These are phyloP conservation scores for Dendrocincla fuliginosa DNA, from an alignment of 2,797 vertebrate genomes.

Conservation along the genomic window DNA sequence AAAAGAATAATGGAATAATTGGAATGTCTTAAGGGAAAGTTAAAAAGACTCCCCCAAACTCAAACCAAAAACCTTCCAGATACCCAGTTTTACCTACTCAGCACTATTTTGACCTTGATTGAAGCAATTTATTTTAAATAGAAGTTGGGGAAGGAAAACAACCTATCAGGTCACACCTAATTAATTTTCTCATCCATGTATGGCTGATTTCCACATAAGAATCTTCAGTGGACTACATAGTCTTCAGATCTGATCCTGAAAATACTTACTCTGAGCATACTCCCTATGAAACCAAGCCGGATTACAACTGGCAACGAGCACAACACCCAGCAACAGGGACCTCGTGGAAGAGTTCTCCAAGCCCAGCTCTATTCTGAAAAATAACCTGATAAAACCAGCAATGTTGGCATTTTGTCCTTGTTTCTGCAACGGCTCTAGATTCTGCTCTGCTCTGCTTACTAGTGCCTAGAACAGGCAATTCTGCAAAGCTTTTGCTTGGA, in stretches of 20 bases:
- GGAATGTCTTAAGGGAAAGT: constrained; percentile 44
- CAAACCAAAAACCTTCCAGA: neutral
- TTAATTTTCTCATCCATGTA: constrained; percentile 2
- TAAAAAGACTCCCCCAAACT: neutral
- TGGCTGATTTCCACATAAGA: constrained; percentile 32
- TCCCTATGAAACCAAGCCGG: neutral
- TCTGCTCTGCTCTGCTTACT: neutral
- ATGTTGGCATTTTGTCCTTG: neutral
- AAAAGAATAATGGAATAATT: constrained; percentile 65
- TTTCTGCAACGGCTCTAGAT: neutral
- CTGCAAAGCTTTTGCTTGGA: neutral
- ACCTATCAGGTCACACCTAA: neutral
- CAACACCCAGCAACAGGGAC: neutral
- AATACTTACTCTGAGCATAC: neutral
- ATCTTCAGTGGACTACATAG: constrained; percentile 12
- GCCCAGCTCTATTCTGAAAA: constrained; percentile 10
- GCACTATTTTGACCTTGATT: neutral
- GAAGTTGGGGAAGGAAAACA: neutral
- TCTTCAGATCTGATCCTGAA: constrained; percentile 33
- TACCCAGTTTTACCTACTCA: neutral
- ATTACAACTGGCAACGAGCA: neutral
- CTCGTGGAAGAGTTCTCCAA: neutral
- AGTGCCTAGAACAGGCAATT: neutral
- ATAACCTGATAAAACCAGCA: constrained; percentile 7
- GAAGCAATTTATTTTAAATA: neutral